Percentiles rank a stretch among this genome's conserved stretches.
Evolutionary conservation across 2,888 invertebrate species (phyloP).

Genomic region (Carcina quercana): DNA sequence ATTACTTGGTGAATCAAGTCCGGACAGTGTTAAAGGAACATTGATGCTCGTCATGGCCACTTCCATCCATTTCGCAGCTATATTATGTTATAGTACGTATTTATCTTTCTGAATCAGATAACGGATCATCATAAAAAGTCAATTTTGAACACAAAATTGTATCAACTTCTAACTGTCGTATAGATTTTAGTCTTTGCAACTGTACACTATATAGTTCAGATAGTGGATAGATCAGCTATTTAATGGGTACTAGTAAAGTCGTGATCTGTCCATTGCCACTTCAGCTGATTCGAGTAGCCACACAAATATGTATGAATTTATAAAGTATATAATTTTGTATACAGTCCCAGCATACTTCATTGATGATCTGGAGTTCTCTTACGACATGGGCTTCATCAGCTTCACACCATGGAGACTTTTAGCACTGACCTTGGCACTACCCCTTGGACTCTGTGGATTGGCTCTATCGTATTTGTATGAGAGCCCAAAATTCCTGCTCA

Average conservation of each 20-base stretch:
- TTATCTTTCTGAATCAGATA: no score
- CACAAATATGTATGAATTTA: no score
- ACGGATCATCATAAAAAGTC: no score
- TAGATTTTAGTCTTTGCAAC: no score
- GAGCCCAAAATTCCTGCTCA: conserved; percentile 81
- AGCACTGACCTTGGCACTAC: conserved; percentile 50
- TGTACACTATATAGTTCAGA: no score
- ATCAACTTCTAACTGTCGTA: no score
- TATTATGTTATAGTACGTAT: conserved; percentile 8
- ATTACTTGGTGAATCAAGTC: conserved; percentile 56
- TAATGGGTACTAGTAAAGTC: no score
- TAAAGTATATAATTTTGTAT: no score
- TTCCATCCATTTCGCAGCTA: conserved; percentile 5
- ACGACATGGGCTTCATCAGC: conserved; percentile 23
- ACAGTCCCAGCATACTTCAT: conserved; percentile 26
- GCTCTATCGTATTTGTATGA: conserved; percentile 73
- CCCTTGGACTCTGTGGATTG: conserved; percentile 71
- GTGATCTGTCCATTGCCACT: no score
- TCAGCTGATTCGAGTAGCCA: no score
- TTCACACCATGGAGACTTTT: conserved; percentile 37
- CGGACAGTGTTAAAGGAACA: conserved; percentile 21
- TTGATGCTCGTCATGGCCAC: conserved; percentile 30
- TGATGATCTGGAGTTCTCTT: conserved; percentile 23
- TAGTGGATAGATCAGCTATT: no score
- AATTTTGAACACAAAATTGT: no score